Conservation (phyloP, 2,113 vertebrate species). For the Hydropotes inermis region DNA sequence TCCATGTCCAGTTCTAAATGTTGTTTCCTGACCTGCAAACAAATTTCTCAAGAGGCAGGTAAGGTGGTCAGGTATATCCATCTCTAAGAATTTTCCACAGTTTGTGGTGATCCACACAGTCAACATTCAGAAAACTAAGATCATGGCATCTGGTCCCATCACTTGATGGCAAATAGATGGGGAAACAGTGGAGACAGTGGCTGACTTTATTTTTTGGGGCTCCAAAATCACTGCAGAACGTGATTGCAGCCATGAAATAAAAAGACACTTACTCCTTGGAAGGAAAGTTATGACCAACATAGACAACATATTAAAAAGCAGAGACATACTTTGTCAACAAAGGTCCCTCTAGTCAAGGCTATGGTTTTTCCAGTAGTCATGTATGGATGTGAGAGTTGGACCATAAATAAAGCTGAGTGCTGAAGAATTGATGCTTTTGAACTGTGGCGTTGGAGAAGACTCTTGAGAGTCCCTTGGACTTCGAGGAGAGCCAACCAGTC, state of each 20-base stretch:
- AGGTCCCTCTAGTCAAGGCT: background rate
- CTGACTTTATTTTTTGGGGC: background rate
- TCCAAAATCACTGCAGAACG: background rate
- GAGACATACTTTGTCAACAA: background rate
- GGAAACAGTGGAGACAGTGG: background rate
- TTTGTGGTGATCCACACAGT: background rate
- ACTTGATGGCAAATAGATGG: background rate
- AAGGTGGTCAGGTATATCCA: background rate
- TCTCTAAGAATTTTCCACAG: background rate
- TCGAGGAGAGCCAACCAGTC: background rate
- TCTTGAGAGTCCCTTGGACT: background rate
- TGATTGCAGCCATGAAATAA: background rate
- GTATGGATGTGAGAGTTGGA: background rate
- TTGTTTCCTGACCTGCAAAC: background rate
- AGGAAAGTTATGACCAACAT: background rate
- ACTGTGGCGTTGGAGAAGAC: background rate
- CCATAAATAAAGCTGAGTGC: background rate
- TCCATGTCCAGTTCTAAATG: background rate
- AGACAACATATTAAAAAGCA: background rate
- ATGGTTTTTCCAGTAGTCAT: background rate
- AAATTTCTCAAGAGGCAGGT: background rate
- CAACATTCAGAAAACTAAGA: background rate
- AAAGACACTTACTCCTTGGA: background rate
- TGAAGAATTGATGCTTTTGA: background rate
- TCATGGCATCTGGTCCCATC: background rate